Base-by-base conservation (phyloP, 2,797 vertebrate species). In the Rhinichthys osculus region DNA sequence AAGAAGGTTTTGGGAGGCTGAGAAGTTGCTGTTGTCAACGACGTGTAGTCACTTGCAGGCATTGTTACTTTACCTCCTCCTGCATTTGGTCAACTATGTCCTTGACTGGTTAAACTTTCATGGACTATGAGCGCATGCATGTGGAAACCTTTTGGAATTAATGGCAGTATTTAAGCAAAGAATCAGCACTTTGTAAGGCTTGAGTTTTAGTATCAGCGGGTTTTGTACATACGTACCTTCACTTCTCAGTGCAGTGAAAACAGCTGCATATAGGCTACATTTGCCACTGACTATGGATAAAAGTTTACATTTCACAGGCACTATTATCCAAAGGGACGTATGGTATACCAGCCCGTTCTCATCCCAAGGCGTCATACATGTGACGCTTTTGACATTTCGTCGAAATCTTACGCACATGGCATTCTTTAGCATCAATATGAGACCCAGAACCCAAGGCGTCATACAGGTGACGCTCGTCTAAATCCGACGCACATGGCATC, bases 1-100 rank as follows among this genome's bases (percentile, higher is more conserved):
- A 14, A 50, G 47, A 16, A 5, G 47, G 47, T 16, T 50, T 16
- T 50, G 3, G 44, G 44, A 14, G 47, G 47, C 47, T 47, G 47
- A 50, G 47, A 47, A 16, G 47, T 47, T 79, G 67, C 11, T 59
- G 35, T 57, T 86, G 73, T 84, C 67, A 52, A 52, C 17, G 7
- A 52, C 19, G 17, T 52, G 6, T 52, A 52, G 17, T 17, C 50
- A 19, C 17, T 52, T 57, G 52, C 54, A 57, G 10, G 42, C 11
- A 35, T 27, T 59, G 35, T 7, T 72, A 64, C 4, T 52, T 54
- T 30, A 17, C 4, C 30, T 17, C 7, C 27, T 1, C 19, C 13
- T 81, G 64, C 19, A 11, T 8, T 81, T 35, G 30, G 10, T 30
- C 27, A 35, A 1, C 3, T 54, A 33, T 74, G 44, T 38, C 30